These are phyloP conservation scores for Prionailurus bengalensis DNA, from an alignment of 2,113 vertebrate species.

Conservation along the genomic window DNA sequence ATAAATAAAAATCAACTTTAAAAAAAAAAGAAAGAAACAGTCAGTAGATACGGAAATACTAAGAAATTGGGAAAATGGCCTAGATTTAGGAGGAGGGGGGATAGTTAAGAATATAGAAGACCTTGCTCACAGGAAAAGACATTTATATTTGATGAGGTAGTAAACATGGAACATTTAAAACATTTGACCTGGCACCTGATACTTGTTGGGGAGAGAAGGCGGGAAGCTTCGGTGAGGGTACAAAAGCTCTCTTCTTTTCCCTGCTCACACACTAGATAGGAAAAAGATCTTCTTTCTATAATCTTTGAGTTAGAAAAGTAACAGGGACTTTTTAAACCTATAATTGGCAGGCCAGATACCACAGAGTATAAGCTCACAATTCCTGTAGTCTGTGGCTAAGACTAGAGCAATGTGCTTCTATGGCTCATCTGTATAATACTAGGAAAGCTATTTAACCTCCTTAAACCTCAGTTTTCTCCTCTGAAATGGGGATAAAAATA, in stretches of 20 bases:
- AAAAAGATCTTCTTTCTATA: neutral
- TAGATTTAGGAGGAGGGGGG: rapidly evolving
- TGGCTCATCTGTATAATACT: neutral
- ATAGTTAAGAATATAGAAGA: neutral
- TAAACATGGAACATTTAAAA: neutral
- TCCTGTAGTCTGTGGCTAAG: neutral
- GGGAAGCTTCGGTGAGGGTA: neutral
- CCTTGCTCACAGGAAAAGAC: neutral
- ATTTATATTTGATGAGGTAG: neutral
- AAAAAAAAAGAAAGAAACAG: neutral
- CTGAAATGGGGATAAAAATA: conserved; percentile 35
- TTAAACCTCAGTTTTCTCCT: conserved; percentile 40
- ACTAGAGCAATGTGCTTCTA: neutral
- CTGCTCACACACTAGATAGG: neutral
- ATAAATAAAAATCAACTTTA: too few species aligned
- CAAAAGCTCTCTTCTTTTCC: rapidly evolving
- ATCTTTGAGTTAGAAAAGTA: neutral
- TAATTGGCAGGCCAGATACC: neutral
- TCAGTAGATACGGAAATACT: neutral
- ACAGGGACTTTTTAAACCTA: neutral
- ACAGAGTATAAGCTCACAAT: neutral
- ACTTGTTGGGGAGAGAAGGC: neutral
- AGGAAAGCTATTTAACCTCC: neutral
- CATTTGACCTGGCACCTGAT: neutral
- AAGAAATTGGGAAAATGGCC: neutral